These are phyloP conservation scores for Cherax quadricarinatus DNA, from an alignment of 1,140 invertebrate species.

Conservation along the genomic window DNA sequence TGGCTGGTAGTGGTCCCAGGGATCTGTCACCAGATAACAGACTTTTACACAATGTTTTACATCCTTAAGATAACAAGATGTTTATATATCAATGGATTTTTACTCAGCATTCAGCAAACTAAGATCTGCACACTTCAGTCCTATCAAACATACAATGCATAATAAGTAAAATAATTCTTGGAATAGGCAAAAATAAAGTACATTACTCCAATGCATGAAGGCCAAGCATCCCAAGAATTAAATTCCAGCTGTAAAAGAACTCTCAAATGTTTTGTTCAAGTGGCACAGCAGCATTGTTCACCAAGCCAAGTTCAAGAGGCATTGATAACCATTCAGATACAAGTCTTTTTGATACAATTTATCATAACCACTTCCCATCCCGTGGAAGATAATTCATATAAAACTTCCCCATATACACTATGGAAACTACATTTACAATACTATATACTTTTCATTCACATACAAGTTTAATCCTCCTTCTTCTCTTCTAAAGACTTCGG, in stretches of 20 bases:
- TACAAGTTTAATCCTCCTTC: conserved; percentile 75
- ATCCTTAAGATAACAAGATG: too few species aligned
- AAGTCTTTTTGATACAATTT: neutral
- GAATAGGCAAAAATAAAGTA: neutral
- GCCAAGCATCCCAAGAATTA: neutral
- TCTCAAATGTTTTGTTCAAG: neutral
- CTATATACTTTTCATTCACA: neutral
- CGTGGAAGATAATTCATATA: neutral
- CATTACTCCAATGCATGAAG: neutral
- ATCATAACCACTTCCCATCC: neutral
- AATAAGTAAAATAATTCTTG: neutral
- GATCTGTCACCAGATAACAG: too few species aligned
- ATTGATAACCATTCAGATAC: neutral
- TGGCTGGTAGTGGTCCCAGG: too few species aligned
- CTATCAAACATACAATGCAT: neutral
- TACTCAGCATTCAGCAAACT: too few species aligned
- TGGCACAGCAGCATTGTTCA: neutral
- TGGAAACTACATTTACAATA: neutral
- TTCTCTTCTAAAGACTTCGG: conserved; percentile 76
- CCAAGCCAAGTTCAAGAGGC: neutral
- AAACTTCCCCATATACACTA: neutral
- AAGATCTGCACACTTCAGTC: too few species aligned
- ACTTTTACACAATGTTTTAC: too few species aligned
- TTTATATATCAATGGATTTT: too few species aligned
- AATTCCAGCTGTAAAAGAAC: too few species aligned